Evolutionary conservation across 1,140 invertebrate species (phyloP).

Genomic region (Trichonephila inaurata): DNA sequence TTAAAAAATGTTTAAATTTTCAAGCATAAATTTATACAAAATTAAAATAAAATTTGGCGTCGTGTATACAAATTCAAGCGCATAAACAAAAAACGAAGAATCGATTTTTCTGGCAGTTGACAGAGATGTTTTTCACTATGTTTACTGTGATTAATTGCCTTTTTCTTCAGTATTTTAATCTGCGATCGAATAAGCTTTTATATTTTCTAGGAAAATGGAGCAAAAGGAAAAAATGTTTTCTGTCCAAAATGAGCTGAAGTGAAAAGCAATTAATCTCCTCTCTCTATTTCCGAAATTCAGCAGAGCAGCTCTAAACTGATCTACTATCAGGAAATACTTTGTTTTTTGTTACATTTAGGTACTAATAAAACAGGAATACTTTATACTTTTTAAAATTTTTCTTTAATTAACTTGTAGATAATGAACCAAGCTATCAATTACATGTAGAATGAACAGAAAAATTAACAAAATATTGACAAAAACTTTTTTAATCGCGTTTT

Average conservation of each 20-base stretch:
- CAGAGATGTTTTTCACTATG: constrained; percentile 27
- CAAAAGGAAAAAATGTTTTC: not conserved
- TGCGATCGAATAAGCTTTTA: not conserved
- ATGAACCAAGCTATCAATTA: not conserved
- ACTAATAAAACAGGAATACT: not conserved
- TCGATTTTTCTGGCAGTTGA: not conserved
- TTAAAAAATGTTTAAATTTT: no score
- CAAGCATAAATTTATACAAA: not conserved
- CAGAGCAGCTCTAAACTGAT: not conserved
- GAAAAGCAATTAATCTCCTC: constrained; percentile 54
- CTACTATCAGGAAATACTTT: not conserved
- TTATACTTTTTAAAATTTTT: not conserved
- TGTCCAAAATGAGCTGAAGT: constrained; percentile 46
- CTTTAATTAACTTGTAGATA: not conserved
- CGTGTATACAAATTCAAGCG: not conserved
- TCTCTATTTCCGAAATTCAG: not conserved
- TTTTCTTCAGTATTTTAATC: constrained; percentile 52
- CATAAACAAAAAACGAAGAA: not conserved
- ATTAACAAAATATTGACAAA: no score
- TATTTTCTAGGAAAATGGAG: not conserved
- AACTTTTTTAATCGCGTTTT: no score
- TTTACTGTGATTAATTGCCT: constrained; percentile 62
- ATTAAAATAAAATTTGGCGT: not conserved
- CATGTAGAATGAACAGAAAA: not conserved
- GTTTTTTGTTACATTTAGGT: not conserved